These are phyloP conservation scores for Dissostichus mawsoni DNA, from an alignment of 2,113 vertebrate genomes.

Conservation along the genomic window DNA sequence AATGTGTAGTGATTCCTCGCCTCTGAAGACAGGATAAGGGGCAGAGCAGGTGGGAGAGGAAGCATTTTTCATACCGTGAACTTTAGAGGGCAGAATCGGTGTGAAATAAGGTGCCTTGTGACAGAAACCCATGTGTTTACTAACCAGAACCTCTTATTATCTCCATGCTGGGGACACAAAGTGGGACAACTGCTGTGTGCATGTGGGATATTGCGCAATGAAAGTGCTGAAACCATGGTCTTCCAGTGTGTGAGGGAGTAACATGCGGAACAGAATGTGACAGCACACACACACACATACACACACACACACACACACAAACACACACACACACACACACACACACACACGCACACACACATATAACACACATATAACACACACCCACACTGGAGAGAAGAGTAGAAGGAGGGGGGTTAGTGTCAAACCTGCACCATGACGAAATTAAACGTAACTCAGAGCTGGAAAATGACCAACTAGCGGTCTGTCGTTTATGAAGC, in stretches of 20 bases:
- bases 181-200: slow-evolving; percentile 53
- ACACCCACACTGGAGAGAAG: slow-evolving; percentile 50
- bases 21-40: slow-evolving; percentile 3
- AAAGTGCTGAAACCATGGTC: slow-evolving; percentile 39
- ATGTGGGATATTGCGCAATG: slow-evolving; percentile 67
- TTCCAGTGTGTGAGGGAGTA: slow-evolving; percentile 39
- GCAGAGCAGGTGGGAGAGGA: slow-evolving; percentile 36
- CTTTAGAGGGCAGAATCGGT: slow-evolving; percentile 17
- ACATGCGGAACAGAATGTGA: slow-evolving; percentile 74
- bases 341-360: too few relatives aligned
- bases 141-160: slow-evolving; percentile 22
- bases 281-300: slow-evolving; percentile 21
- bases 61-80: slow-evolving; percentile 15
- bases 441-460: slow-evolving; percentile 79
- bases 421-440: slow-evolving; percentile 82
- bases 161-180: slow-evolving; percentile 62
- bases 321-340: too few relatives aligned
- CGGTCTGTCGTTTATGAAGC: slow-evolving; percentile 66
- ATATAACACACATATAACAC: not conserved
- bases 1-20: not conserved
- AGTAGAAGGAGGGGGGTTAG: not conserved
- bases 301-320: too few relatives aligned
- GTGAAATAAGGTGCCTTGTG: slow-evolving; percentile 32
- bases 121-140: slow-evolving; percentile 22
- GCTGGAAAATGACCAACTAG: slow-evolving; percentile 76